A percentile compares a stretch with the other conserved stretches of the same genome.
These are phyloP conservation scores for Sarcophilus harrisii DNA, from an alignment of 2,797 vertebrate species.

Conservation along the genomic window DNA sequence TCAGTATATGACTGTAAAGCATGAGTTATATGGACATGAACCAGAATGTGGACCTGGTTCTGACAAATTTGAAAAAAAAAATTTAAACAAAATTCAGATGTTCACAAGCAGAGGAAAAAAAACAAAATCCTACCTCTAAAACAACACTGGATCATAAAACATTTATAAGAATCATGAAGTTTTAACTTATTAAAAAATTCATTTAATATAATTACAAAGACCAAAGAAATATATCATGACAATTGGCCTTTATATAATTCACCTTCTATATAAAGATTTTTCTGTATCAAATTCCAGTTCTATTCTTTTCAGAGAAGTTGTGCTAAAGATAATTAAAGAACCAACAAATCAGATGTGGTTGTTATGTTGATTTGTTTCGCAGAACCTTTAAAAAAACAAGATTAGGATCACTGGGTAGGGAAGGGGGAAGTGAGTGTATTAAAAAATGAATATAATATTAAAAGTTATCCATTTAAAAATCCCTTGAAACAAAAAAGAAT, in stretches of 20 bases:
- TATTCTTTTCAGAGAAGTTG: slow-evolving; percentile 54
- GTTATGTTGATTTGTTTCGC: neutral
- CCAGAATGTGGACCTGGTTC: slow-evolving; percentile 79
- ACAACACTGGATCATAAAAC: slow-evolving; percentile 57
- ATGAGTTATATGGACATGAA: slow-evolving; percentile 86
- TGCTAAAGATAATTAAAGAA: slow-evolving; percentile 55
- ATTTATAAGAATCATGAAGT: slow-evolving; percentile 65
- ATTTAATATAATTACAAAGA: slow-evolving; percentile 23
- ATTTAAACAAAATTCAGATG: slow-evolving; percentile 79
- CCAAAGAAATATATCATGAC: slow-evolving; percentile 38
- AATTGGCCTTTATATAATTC: slow-evolving; percentile 11
- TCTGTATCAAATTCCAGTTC: slow-evolving; percentile 38
- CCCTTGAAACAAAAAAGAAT: neutral
- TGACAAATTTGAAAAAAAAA: slow-evolving; percentile 71
- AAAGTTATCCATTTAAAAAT: neutral
- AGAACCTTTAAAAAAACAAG: neutral
- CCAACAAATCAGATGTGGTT: neutral
- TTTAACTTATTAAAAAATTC: slow-evolving; percentile 56
- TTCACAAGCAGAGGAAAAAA: slow-evolving; percentile 52
- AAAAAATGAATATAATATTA: neutral
- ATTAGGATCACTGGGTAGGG: neutral
- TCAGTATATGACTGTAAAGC: slow-evolving; percentile 84
- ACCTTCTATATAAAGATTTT: slow-evolving; percentile 44
- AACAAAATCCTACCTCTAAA: slow-evolving; percentile 1
- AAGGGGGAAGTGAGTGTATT: neutral